Evolutionary conservation across 2,113 vertebrate species (phyloP).

Genomic region (Zootoca vivipara): DNA sequence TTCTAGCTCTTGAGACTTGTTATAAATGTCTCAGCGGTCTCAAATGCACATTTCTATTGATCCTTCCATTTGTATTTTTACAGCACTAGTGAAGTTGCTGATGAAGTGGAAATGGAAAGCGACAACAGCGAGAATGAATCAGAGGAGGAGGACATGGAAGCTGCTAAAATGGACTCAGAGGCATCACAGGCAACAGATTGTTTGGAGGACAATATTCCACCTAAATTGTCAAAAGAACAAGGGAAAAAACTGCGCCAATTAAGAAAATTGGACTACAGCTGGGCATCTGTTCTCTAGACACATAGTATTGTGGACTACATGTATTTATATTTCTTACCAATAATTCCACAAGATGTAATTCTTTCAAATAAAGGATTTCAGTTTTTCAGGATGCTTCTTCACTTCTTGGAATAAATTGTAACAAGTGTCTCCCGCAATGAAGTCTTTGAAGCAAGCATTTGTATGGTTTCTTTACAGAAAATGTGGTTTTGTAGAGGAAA

Average conservation of each 20-base stretch:
- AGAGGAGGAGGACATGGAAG: slow-evolving; percentile 79
- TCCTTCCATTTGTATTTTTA: not conserved
- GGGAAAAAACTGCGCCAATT: slow-evolving; percentile 84
- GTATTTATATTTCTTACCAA: slow-evolving; percentile 22
- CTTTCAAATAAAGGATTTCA: slow-evolving; percentile 47
- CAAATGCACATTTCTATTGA: not conserved
- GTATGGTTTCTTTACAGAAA: not conserved
- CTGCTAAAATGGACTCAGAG: slow-evolving; percentile 52
- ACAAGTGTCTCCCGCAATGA: not conserved
- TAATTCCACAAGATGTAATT: not conserved
- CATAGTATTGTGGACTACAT: not conserved
- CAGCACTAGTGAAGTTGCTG: slow-evolving; percentile 59
- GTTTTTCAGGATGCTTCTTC: rapidly evolving
- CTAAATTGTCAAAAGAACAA: slow-evolving; percentile 80
- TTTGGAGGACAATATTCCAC: slow-evolving; percentile 31
- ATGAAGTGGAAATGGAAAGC: slow-evolving; percentile 84
- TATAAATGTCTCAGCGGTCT: not conserved
- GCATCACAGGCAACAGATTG: slow-evolving; percentile 46
- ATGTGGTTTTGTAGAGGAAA: not conserved
- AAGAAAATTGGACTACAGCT: slow-evolving; percentile 87
- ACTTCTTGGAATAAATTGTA: not conserved
- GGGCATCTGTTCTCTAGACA: slow-evolving; percentile 75
- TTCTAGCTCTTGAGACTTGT: not conserved
- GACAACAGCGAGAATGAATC: slow-evolving; percentile 83
- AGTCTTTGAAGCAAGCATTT: not conserved